These are phyloP conservation scores for Dryobota labecula DNA, from an alignment of 2,888 invertebrate species.

Conservation along the genomic window DNA sequence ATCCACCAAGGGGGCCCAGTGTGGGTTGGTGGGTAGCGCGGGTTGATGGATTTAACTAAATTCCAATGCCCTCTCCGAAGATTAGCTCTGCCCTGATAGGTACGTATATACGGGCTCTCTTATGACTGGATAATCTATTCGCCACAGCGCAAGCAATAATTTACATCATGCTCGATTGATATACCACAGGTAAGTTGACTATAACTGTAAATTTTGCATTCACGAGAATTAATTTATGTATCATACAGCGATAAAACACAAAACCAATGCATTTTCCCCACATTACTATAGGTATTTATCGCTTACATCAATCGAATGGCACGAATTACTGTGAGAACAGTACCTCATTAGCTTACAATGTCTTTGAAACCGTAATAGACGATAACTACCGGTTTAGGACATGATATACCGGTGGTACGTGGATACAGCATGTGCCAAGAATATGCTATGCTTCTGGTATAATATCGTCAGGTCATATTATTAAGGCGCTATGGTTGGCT, in stretches of 20 bases:
- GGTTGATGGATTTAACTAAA: background rate
- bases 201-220: conserved; percentile 40
- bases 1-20: background rate
- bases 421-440: conserved; percentile 1
- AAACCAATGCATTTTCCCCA: conserved; percentile 50
- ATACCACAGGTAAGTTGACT: conserved; percentile 24
- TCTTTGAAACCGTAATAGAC: conserved; percentile 22
- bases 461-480: background rate
- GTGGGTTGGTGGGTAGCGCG: too few relatives aligned
- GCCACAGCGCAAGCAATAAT: background rate
- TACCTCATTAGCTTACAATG: conserved; percentile 53
- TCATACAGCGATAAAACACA: conserved; percentile 40
- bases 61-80: background rate
- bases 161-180: conserved; percentile 27
- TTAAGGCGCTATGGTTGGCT: too few relatives aligned
- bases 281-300: conserved; percentile 45
- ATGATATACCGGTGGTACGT: conserved; percentile 12
- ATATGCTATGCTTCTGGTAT: background rate
- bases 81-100: background rate
- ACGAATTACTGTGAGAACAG: conserved; percentile 48
- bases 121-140: background rate
- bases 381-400: conserved; percentile 27
- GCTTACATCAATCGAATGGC: conserved; percentile 32
- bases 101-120: background rate
- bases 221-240: conserved; percentile 45